Conservation (phyloP, 1,140 invertebrate species). For the Eufriesea mexicana region DNA sequence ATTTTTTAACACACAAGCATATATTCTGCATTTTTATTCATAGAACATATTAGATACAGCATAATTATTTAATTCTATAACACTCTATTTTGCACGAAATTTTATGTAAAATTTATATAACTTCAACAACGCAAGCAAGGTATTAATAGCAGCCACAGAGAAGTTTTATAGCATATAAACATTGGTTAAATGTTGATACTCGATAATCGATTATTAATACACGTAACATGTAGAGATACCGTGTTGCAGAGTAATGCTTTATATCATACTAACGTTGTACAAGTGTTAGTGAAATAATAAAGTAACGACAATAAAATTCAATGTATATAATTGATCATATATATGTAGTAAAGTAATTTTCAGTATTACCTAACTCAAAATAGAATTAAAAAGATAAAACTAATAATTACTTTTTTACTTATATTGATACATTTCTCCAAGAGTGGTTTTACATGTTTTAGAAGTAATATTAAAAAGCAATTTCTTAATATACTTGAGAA, state of each 20-base stretch:
- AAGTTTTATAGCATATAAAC: constrained; percentile 45
- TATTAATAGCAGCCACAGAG: constrained; percentile 30
- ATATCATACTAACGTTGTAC: neutral
- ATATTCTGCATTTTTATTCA: neutral
- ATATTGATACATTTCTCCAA: neutral
- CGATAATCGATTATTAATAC: constrained; percentile 49
- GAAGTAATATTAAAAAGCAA: neutral
- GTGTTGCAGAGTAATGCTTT: neutral
- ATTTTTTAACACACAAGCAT: too few relatives aligned
- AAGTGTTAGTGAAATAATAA: neutral
- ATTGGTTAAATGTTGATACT: constrained; percentile 38
- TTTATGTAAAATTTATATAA: constrained; percentile 31
- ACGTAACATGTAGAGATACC: constrained; percentile 22
- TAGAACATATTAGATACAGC: neutral
- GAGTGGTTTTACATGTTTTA: neutral
- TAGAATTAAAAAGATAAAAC: neutral
- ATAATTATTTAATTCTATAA: neutral
- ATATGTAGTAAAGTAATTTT: neutral
- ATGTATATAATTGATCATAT: neutral
- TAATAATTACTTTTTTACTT: neutral
- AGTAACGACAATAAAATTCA: neutral
- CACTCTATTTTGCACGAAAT: neutral
- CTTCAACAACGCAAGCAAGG: neutral
- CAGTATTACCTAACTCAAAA: neutral
- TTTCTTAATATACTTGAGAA: neutral